These are phyloP conservation scores for Platynereis dumerilii DNA, from an alignment of 2,888 invertebrate species.

Conservation along the genomic window DNA sequence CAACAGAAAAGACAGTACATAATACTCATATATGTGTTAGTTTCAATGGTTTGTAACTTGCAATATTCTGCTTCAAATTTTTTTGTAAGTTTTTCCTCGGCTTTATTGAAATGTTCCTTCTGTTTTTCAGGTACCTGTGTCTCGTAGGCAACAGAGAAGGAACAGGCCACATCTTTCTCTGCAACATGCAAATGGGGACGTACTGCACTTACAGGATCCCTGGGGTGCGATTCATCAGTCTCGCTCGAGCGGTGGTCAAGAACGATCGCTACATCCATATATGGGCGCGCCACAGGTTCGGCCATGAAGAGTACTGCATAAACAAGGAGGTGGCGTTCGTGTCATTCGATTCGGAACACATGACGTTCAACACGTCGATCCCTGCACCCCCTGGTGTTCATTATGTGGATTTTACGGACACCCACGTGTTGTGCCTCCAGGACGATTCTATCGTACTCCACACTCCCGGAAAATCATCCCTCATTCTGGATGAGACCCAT, in stretches of 20 bases:
- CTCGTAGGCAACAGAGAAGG: slow-evolving; percentile 58
- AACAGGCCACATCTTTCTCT: slow-evolving; percentile 55
- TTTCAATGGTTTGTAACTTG: too few relatives aligned
- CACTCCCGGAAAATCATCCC: slow-evolving; percentile 54
- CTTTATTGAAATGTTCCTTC: too few relatives aligned
- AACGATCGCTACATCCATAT: slow-evolving; percentile 52
- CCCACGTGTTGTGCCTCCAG: slow-evolving; percentile 51
- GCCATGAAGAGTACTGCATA: slow-evolving; percentile 59
- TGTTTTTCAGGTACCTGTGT: too few relatives aligned
- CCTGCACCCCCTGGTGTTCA: slow-evolving; percentile 51
- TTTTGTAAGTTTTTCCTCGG: too few relatives aligned
- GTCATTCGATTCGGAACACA: slow-evolving; percentile 55
- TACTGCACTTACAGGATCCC: slow-evolving; percentile 57
- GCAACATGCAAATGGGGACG: slow-evolving; percentile 52
- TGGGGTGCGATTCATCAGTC: slow-evolving; percentile 55
- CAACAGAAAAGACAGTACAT: too few relatives aligned
- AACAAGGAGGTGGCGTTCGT: slow-evolving; percentile 58
- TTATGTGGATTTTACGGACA: slow-evolving; percentile 54
- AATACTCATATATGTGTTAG: too few relatives aligned
- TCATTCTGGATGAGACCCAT: slow-evolving; percentile 54
- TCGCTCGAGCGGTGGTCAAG: slow-evolving; percentile 52
- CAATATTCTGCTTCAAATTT: too few relatives aligned
- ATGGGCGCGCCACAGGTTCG: slow-evolving; percentile 57
- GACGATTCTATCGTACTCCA: slow-evolving; percentile 55
- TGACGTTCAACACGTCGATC: slow-evolving; percentile 52